Base-by-base conservation (phyloP, 2,113 vertebrate genomes). In the Poecilia latipinna region DNA sequence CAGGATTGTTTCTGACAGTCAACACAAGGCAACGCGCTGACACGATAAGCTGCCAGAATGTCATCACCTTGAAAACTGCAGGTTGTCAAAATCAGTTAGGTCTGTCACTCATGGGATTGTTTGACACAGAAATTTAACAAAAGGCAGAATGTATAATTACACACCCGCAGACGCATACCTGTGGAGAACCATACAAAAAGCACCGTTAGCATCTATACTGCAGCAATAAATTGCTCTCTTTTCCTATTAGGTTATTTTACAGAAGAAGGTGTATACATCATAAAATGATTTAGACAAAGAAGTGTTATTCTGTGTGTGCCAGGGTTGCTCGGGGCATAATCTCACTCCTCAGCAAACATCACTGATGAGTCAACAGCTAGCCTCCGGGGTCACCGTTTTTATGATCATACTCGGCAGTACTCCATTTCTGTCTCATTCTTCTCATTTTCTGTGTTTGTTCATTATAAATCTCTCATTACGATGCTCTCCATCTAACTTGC, bases 311-410 rank as follows among this genome's bases (percentile, higher is more conserved):
- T 72, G 63, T 65, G 78, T 82, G 74, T 77, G 65, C 51, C 65
- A 13, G 8, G 61, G 68, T 64, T 65, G 85, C 85, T 79, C 4
- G 62, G 60, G 69, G 84, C 79, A 69, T 31, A 70, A 72, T 80
- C 82, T 77, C 69, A 83, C 75, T 89, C 84, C 87, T 79, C 63
- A 84, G 75, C 29, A 60, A 82, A 79, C 85, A 89, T 73, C 79
- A 72, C 69, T 74, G 84, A 90, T 85, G 74, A 90, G 82, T 90
- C 85, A 92, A 92, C 88, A 87, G 78, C 88, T 74, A 78, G 79
- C 75, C 86, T 72, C 82, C 12, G 1, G 71, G 87, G 84, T 87
- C 80, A 86, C 19, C 1, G 48, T 75, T 88, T 82, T 83, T 74
- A 74, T 84, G 75, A 87, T 81, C 32, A 19, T 73, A 86, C 75